phyloP scores from a whole-genome alignment of 2,113 vertebrate genomes.

The Chaetura pelagica region DNA sequence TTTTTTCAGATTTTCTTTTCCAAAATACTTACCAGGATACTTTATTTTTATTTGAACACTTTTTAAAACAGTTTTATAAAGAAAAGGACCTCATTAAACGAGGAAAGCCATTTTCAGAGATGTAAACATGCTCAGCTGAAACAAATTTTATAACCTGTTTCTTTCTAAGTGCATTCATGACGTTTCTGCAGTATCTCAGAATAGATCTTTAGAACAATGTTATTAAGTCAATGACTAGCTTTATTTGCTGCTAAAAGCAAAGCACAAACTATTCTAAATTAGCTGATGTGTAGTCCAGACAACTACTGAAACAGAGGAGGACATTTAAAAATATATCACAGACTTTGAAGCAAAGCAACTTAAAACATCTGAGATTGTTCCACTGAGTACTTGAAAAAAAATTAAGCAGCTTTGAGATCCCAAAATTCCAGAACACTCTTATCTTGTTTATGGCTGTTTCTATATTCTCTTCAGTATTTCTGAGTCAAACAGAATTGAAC shows the following conservation, averaged over 20 bases:
- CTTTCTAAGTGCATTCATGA: background rate
- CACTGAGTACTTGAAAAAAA: background rate
- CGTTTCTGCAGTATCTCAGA: background rate
- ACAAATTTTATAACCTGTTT: background rate
- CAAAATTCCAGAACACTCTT: background rate
- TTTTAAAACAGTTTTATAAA: background rate
- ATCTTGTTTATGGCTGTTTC: background rate
- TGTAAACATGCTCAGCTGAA: background rate
- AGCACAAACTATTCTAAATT: background rate
- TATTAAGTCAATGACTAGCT: background rate
- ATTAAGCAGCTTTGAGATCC: background rate
- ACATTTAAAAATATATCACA: background rate
- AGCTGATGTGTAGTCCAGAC: background rate
- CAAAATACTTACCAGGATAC: background rate
- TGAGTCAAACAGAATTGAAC: background rate
- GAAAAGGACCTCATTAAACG: background rate
- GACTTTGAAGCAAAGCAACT: background rate
- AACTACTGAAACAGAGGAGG: background rate
- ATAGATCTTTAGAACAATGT: background rate
- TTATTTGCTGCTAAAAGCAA: background rate
- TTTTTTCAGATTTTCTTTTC: fast-evolving
- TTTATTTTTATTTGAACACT: background rate
- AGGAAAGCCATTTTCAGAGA: background rate
- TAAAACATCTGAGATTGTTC: background rate
- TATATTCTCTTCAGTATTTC: background rate